Evolutionary conservation across 2,888 invertebrate species (phyloP), one percentile per base, ranked within the genome.

Genomic region (Lithophane ornitopus): DNA sequence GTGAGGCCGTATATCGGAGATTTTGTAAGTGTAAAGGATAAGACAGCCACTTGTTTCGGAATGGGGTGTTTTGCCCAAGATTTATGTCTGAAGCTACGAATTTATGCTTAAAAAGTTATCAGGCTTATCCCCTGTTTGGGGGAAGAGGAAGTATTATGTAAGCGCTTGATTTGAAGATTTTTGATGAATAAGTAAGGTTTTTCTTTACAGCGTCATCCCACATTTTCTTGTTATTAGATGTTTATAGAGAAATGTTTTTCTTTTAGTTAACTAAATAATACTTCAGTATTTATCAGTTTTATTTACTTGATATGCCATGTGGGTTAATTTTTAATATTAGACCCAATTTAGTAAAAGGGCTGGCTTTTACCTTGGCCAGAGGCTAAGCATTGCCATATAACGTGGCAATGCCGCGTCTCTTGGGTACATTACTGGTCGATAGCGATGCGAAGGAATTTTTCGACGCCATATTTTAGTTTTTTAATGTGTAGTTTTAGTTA

Each of bases 51-150:
- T 74, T 72, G 66, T 78, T 76, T 66, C 26, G 41, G 28, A 58
- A 70, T 74, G 58, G 69, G 67, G 62, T 68, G 76, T 84, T 74
- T 49, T 16, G 44, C 70, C 0, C n/a, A 34, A 80, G 81, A 85
- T 87, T 85, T 81, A 77, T 78, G 69, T 58, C 63, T 63, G 44
- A 70, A 3, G 39, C 46, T 41, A 59, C 12, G 70, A 77, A 58
- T 74, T 78, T 81, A 44, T 41, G 49, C 49, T 68, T 56, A 62
- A 85, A 70, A 78, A 81, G 71, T 85, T 85, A 85, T 82, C 70
- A 82, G 68, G 67, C 67, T 85, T 81, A 81, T 70, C 61, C 54
- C 0, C 22, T 65, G n/a, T 59, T 49, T 11, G 16, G 12, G 54
- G 2, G 6, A 69, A 59, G 68, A 68, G 28, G 63, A 34, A 52